A percentile compares a stretch with the other conserved stretches of the same genome.
Conservation (phyloP, 2,797 vertebrate genomes). For the Coendou prehensilis region DNA sequence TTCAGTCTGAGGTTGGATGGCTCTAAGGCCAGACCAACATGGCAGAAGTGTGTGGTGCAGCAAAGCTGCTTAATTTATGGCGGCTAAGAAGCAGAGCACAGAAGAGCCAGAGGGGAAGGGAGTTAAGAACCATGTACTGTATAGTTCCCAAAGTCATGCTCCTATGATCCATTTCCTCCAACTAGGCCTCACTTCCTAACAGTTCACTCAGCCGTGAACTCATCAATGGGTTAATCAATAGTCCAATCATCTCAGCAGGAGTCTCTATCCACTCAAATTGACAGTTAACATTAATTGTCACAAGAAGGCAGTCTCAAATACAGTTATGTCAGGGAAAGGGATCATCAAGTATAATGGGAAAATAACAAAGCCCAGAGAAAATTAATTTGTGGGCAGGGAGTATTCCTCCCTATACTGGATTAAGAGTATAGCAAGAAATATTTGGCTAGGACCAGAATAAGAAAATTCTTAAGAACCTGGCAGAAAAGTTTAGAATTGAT, state of each 20-base stretch:
- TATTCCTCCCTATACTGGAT: neutral
- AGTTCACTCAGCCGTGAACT: neutral
- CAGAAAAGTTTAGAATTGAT: slow-evolving; percentile 69
- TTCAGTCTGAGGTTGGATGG: neutral
- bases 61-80: neutral
- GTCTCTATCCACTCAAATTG: neutral
- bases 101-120: neutral
- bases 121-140: neutral
- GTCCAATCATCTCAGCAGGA: neutral
- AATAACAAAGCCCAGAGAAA: neutral
- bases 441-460: neutral
- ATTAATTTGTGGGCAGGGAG: neutral
- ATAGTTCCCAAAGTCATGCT: neutral
- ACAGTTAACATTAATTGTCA: neutral
- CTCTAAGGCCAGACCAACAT: neutral
- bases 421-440: neutral
- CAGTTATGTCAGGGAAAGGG: neutral
- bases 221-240: neutral
- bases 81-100: neutral
- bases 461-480: slow-evolving; percentile 56
- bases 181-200: neutral
- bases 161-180: neutral
- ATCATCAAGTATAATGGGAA: neutral
- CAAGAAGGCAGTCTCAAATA: neutral
- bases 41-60: neutral